Percentiles rank a stretch among this genome's conserved stretches.
Conservation (phyloP, 2,888 invertebrate genomes). For the Loripinus fragilis region DNA sequence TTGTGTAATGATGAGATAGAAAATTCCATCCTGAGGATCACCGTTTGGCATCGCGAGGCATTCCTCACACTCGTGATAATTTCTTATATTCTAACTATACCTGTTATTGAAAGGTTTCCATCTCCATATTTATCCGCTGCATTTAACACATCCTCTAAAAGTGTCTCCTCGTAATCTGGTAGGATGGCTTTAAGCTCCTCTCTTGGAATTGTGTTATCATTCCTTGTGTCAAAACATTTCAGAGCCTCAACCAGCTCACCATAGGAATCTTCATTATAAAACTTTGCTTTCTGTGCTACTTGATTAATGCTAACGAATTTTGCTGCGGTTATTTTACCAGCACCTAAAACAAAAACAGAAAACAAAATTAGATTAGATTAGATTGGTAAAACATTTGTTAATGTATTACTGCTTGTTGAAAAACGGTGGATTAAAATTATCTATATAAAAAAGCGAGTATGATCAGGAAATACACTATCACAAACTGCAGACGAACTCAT, state of each 20-base stretch:
- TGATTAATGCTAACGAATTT: conserved; percentile 28
- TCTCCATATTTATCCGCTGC: conserved; percentile 31
- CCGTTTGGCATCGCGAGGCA: too few species aligned
- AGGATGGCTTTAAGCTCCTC: conserved; percentile 36
- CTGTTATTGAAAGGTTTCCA: conserved; percentile 43
- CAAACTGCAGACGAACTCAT: too few species aligned
- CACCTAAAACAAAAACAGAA: conserved; percentile 21
- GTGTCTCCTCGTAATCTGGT: conserved; percentile 30
- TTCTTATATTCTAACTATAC: too few species aligned
- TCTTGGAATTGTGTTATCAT: conserved; percentile 30
- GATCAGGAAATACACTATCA: too few species aligned
- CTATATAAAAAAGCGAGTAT: too few species aligned
- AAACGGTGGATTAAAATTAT: too few species aligned
- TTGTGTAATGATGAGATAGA: too few species aligned
- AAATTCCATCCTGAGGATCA: too few species aligned
- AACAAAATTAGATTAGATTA: too few species aligned
- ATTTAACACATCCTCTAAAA: conserved; percentile 29
- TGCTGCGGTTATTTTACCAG: conserved; percentile 25
- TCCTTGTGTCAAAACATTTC: conserved; percentile 13
- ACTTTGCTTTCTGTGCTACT: conserved; percentile 17
- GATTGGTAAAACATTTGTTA: too few species aligned
- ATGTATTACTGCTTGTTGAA: too few species aligned
- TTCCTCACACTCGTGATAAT: too few species aligned
- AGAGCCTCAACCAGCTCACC: conserved; percentile 19
- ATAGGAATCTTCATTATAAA: conserved; percentile 27